Evolutionary conservation across 2,888 invertebrate species (phyloP), one percentile per base, ranked within the genome.

Genomic region (Sericinus montela): DNA sequence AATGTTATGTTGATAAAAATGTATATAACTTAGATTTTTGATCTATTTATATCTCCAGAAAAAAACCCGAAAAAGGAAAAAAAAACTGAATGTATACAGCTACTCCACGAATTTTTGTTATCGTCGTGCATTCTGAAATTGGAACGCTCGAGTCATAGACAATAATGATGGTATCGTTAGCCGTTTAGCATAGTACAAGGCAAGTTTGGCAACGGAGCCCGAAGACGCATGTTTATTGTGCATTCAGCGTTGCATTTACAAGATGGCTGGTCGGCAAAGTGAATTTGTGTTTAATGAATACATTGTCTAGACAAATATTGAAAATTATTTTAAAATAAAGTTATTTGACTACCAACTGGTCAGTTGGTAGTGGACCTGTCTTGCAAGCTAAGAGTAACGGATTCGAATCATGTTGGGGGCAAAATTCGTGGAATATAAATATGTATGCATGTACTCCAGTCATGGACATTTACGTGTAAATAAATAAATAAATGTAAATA

Each of bases 141-240:
- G 80, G 79, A 83, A 79, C 80, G 62, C 63, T 63, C 68, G 63
- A 65, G 60, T 61, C 78, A 79, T 82, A 83, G 78, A 85, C 85
- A 85, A 86, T 86, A 80, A 86, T 76, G 86, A 86, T 87, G 79
- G 81, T 87, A 87, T 87, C 87, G 71, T 66, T 81, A 65, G 69
- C 70, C 84, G 84, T 83, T 86, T 87, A 86, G 79, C 87, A 87
- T 86, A 85, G 70, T 69, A 86, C 85, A 87, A 68, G 76, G 65
- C 67, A 54, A 65, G 76, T 80, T 80, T 78, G 76, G 78, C 82
- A 76, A 83, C 63, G 67, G 65, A 60, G 53, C 53, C 51, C 30
- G 30, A 2, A 45, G 40, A 23, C 41, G 9, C 25, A 36, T 15
- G 41, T 41, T 23, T 50, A 34, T 35, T 41, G 50, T 50, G 41